Evolutionary conservation across 2,797 vertebrate species (phyloP).

Genomic region (Hippoglossus hippoglossus): DNA sequence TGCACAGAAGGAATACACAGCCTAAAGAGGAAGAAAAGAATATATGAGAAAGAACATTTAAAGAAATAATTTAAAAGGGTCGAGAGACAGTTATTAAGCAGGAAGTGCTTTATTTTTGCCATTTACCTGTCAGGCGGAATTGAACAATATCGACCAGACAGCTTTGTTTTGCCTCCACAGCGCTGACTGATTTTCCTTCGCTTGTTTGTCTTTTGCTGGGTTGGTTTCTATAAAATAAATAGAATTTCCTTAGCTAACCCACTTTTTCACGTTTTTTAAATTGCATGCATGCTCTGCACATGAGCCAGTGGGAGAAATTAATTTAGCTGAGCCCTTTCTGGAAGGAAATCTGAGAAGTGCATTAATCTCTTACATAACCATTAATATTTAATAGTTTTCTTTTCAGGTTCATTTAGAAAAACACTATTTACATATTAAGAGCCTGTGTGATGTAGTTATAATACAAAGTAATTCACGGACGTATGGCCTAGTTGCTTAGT

Average conservation of each 20-base stretch:
- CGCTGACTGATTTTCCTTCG: slow-evolving; percentile 15
- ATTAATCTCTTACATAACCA: slow-evolving; percentile 10
- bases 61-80: neutral
- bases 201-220: slow-evolving; percentile 3
- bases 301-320: slow-evolving; percentile 19
- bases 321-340: slow-evolving; percentile 35
- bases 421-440: slow-evolving; percentile 34
- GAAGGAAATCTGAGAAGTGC: slow-evolving; percentile 33
- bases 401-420: slow-evolving; percentile 34
- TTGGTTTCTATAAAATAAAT: slow-evolving; percentile 14
- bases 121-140: slow-evolving; percentile 19
- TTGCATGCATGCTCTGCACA: slow-evolving; percentile 8
- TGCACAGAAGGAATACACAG: neutral
- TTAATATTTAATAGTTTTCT: slow-evolving; percentile 50
- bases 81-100: neutral
- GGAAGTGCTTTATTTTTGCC: slow-evolving; percentile 20
- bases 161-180: slow-evolving; percentile 14
- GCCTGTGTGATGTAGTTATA: slow-evolving; percentile 6
- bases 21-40: neutral
- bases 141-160: slow-evolving; percentile 26
- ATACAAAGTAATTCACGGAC: neutral
- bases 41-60: neutral
- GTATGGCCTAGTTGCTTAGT: slow-evolving; percentile 6
- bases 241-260: slow-evolving; percentile 16
- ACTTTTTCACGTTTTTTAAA: slow-evolving; percentile 33